Conservation (phyloP, 2,888 invertebrate genomes). For the Drosophila putrida region DNA sequence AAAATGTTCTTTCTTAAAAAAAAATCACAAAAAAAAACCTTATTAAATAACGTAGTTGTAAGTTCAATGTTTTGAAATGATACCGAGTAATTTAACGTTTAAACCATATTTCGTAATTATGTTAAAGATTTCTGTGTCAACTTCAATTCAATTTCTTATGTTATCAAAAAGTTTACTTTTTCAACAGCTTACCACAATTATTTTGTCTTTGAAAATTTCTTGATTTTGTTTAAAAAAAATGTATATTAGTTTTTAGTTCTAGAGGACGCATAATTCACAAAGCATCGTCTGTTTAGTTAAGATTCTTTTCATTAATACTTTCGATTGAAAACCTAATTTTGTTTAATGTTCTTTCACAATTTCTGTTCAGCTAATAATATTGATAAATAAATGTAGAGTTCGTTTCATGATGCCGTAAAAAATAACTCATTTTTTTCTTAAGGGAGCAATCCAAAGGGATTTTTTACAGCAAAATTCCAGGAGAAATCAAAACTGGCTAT, state of each 20-base stretch:
- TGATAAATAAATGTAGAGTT: conserved; percentile 59
- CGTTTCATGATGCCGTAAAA: conserved; percentile 49
- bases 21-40: conserved; percentile 18
- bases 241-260: conserved; percentile 45
- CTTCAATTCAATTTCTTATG: conserved; percentile 13
- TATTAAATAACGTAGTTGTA: conserved; percentile 37
- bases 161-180: conserved; percentile 32
- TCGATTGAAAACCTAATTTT: conserved; percentile 36
- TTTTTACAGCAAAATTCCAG: neutral
- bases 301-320: conserved; percentile 27
- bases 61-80: conserved; percentile 54
- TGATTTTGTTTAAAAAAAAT: conserved; percentile 25
- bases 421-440: conserved; percentile 11
- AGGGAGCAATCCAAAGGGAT: neutral
- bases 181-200: conserved; percentile 9
- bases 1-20: conserved; percentile 39
- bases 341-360: conserved; percentile 44
- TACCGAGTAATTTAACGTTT: conserved; percentile 32
- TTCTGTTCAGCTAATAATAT: conserved; percentile 48
- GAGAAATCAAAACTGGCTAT: too few relatives aligned
- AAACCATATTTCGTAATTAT: conserved; percentile 30
- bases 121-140: conserved; percentile 27
- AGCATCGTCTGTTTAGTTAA: conserved; percentile 36
- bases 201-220: conserved; percentile 17
- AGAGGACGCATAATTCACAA: conserved; percentile 45